Evolutionary conservation across 2,888 invertebrate genomes (phyloP).

Genomic region (Hedychridium roseum): DNA sequence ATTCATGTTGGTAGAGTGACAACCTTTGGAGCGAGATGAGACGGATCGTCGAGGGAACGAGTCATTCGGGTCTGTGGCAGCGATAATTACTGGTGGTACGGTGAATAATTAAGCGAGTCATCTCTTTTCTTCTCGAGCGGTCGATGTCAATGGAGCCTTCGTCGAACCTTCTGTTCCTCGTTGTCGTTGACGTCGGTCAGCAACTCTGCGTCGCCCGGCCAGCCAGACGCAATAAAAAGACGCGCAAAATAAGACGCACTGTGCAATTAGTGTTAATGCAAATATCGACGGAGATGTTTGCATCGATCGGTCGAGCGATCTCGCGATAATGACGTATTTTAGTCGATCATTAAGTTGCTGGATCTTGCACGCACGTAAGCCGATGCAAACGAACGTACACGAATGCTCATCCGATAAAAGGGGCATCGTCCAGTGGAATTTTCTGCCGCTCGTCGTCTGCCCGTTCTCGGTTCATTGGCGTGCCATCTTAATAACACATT

Average conservation of each 20-base stretch:
- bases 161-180: too few species aligned
- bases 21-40: too few species aligned
- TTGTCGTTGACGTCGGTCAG: conserved; percentile 3
- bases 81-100: too few species aligned
- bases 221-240: conserved; percentile 11
- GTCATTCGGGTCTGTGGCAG: too few species aligned
- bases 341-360: conserved; percentile 30
- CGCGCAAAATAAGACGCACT: conserved; percentile 3
- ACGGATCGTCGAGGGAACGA: too few species aligned
- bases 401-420: conserved; percentile 12
- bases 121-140: too few species aligned
- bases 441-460: too few species aligned
- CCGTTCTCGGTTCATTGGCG: too few species aligned
- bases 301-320: conserved; percentile 22
- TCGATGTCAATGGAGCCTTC: too few species aligned
- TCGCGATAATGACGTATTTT: conserved; percentile 43
- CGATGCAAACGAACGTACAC: too few species aligned
- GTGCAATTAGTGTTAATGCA: conserved; percentile 27
- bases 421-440: conserved; percentile 11
- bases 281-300: conserved; percentile 21
- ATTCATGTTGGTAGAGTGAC: too few species aligned
- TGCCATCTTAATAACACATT: neutral
- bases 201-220: conserved; percentile 1
- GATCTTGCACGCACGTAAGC: conserved; percentile 36
- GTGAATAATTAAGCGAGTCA: too few species aligned